A percentile compares a stretch with the other conserved stretches of the same genome.
phyloP scores from a whole-genome alignment of 2,113 vertebrate species.

The Zosterops pallidus region DNA sequence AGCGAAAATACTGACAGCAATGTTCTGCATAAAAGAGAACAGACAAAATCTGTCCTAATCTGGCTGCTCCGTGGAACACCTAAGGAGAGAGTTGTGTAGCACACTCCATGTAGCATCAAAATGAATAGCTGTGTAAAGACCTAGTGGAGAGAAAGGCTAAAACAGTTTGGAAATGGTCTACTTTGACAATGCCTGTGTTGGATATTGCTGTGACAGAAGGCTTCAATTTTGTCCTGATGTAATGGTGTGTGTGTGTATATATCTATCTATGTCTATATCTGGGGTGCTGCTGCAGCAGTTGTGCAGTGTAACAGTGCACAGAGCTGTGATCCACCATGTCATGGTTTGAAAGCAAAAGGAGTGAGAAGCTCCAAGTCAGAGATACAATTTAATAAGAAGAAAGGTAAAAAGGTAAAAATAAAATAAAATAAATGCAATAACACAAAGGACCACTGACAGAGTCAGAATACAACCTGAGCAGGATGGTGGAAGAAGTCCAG shows the following conservation, averaged over 20 bases:
- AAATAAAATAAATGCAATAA: too few species aligned
- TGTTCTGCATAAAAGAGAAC: background rate
- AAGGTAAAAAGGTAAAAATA: too few species aligned
- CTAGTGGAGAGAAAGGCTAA: background rate
- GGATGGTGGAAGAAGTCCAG: too few species aligned
- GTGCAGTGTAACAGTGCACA: background rate
- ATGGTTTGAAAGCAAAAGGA: too few species aligned
- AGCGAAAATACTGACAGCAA: background rate
- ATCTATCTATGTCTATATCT: rapidly evolving
- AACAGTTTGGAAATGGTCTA: background rate
- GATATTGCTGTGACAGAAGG: background rate
- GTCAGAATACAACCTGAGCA: too few species aligned
- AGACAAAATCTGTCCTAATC: background rate
- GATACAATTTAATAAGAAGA: too few species aligned
- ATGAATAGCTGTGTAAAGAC: background rate
- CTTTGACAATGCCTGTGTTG: background rate
- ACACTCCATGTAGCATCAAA: background rate
- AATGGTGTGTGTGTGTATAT: rapidly evolving
- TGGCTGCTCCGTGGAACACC: background rate
- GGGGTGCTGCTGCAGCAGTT: background rate
- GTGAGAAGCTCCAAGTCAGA: too few species aligned
- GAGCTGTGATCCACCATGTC: background rate
- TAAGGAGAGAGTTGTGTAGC: background rate
- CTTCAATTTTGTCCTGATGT: background rate
- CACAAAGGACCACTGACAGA: too few species aligned